phyloP scores from a whole-genome alignment of 1,140 invertebrate genomes.

The Globodera rostochiensis region DNA sequence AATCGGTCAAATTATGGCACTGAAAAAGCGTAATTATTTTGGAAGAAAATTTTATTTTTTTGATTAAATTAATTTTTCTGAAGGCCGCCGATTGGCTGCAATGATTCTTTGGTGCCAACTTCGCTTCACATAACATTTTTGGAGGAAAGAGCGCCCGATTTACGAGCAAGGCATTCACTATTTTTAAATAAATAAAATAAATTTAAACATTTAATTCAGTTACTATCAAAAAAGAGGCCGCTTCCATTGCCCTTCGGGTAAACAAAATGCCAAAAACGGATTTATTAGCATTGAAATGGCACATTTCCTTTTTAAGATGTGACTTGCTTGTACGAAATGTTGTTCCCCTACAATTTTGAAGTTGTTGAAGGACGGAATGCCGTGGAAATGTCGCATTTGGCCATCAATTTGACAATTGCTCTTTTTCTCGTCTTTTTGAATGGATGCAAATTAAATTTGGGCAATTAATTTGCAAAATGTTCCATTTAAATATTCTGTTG shows the following conservation, averaged over 20 bases:
- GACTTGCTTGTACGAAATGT: not conserved
- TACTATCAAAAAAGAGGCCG: not conserved
- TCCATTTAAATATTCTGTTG: not conserved
- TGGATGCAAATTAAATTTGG: not conserved
- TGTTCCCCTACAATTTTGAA: not conserved
- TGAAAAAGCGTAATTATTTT: no score
- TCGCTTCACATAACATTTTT: not conserved
- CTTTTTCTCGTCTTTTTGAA: not conserved
- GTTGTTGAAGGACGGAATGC: not conserved
- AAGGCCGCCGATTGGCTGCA: not conserved
- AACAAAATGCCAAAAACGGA: not conserved
- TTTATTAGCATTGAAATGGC: not conserved
- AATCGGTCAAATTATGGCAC: not conserved
- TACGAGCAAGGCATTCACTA: not conserved
- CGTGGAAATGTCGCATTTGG: not conserved
- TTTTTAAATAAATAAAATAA: no score
- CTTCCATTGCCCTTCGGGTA: not conserved
- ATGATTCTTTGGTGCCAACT: not conserved
- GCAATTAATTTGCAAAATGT: not conserved
- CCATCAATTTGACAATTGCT: not conserved
- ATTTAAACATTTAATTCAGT: not conserved
- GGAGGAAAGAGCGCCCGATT: not conserved
- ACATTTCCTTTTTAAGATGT: not conserved
- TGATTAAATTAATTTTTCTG: not conserved
- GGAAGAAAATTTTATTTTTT: no score